Percentiles rank a stretch among this genome's conserved stretches.
These are phyloP conservation scores for Anorthoa munda DNA, from an alignment of 2,888 invertebrate species.

Conservation along the genomic window DNA sequence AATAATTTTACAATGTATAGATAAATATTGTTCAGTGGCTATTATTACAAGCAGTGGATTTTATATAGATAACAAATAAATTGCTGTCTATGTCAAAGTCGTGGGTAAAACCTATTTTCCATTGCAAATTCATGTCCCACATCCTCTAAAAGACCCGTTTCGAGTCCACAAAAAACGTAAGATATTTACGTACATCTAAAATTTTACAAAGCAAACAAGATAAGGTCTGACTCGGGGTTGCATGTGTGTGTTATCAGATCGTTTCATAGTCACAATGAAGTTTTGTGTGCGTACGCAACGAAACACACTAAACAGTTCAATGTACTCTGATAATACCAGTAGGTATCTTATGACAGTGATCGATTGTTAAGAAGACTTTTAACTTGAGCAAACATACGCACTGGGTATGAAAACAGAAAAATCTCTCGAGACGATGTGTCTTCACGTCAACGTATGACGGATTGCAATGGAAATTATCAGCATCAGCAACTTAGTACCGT, in stretches of 20 bases:
- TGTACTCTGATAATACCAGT: slow-evolving; percentile 84
- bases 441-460: slow-evolving; percentile 82
- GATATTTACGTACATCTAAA: slow-evolving; percentile 68
- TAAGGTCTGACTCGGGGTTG: slow-evolving; percentile 75
- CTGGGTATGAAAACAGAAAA: slow-evolving; percentile 77
- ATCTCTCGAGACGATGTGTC: slow-evolving; percentile 75
- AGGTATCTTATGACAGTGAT: slow-evolving; percentile 86
- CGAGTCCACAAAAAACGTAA: slow-evolving; percentile 51
- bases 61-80: slow-evolving; percentile 30
- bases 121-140: slow-evolving; percentile 40
- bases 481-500: slow-evolving; percentile 45
- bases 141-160: slow-evolving; percentile 40
- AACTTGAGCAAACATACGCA: slow-evolving; percentile 85
- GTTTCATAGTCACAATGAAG: slow-evolving; percentile 73
- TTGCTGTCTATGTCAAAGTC: slow-evolving; percentile 36
- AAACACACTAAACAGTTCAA: slow-evolving; percentile 85
- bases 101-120: slow-evolving; percentile 44
- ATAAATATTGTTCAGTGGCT: slow-evolving; percentile 10
- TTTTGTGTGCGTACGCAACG: slow-evolving; percentile 79
- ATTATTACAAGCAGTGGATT: slow-evolving; percentile 2
- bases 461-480: slow-evolving; percentile 70
- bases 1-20: slow-evolving; percentile 17
- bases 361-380: slow-evolving; percentile 86
- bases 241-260: slow-evolving; percentile 81
- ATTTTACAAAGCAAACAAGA: slow-evolving; percentile 83